These are phyloP conservation scores for Leptodirus hochenwartii DNA, from an alignment of 2,888 invertebrate species.

Conservation along the genomic window DNA sequence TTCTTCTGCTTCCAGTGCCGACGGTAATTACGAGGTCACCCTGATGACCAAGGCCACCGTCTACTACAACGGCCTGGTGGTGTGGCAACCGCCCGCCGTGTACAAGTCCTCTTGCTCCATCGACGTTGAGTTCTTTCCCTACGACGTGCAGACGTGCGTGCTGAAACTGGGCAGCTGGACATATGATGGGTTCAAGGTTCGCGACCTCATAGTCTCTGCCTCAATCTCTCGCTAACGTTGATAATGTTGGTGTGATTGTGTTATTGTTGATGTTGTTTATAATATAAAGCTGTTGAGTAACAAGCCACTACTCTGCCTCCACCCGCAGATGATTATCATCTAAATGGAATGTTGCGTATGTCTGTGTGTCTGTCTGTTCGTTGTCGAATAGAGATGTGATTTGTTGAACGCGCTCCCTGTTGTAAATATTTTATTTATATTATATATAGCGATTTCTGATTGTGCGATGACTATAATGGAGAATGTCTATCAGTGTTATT, in stretches of 20 bases:
- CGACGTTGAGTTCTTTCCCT: slow-evolving; percentile 88
- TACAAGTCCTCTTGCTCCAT: slow-evolving; percentile 92
- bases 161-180: slow-evolving; percentile 95
- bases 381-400: too few species aligned
- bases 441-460: background rate
- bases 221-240: too few species aligned
- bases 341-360: too few species aligned
- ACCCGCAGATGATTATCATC: too few species aligned
- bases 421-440: too few species aligned
- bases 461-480: background rate
- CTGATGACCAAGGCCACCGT: slow-evolving; percentile 84
- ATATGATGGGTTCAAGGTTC: slow-evolving; percentile 88
- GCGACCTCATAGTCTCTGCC: too few species aligned
- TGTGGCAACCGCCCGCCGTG: slow-evolving; percentile 94
- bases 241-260: too few species aligned
- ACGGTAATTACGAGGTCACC: slow-evolving; percentile 88
- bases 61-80: slow-evolving; percentile 79
- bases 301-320: too few species aligned
- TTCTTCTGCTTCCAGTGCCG: slow-evolving; percentile 49
- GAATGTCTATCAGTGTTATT: background rate
- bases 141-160: slow-evolving; percentile 89
- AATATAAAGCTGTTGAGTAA: too few species aligned
- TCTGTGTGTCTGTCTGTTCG: too few species aligned
- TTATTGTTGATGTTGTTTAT: too few species aligned
- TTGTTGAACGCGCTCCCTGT: too few species aligned